Evolutionary conservation across 2,888 invertebrate genomes (phyloP), one percentile per base, ranked within the genome.

Genomic region (Lasioglossum zephyrum): DNA sequence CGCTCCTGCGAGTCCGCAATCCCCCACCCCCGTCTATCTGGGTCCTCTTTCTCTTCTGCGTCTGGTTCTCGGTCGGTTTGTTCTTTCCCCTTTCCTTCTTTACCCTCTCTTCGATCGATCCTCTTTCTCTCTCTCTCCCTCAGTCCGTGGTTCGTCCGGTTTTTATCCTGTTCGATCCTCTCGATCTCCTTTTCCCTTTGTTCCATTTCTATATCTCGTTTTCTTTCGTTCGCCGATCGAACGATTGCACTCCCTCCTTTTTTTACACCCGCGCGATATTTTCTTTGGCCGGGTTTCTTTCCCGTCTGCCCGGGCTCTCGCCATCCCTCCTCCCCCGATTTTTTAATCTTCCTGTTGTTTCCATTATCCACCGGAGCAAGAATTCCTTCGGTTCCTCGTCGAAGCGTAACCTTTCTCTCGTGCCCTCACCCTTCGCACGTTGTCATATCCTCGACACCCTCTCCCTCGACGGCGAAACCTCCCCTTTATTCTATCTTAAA

Each of bases 1-100:
- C 90, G 91, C 90, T 89, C 89, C 87, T 87, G 81, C 85, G 77
- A 85, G 80, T 81, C 87, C 83, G 87, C 91, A 86, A 89, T 88
- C 89, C 84, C 76, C 80, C 84, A 69, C 78, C 53, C 63, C 47
- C 47, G 31, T 57, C 16, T 31, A 63, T n/a, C 63, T 69, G 16
- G 69, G 8, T 49, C 53, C 39, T 73, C 81, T 53, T 57, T 69
- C 69, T 47, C 85, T 53, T 76, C 77, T 18, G 53, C 63, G 66
- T 80, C 26, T 49, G 47, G 41, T 73, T 73, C 77, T 16, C 73
- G 53, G 69, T 44, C 60, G 36, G 26, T 53, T 36, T 73, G 73
- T 60, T 86, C 77, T 73, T 81, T 60, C 63, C 53, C 73, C 77
- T 60, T 79, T 73, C 73, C 63, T 76, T 66, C 53, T 36, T 22